Evolutionary conservation across 2,797 vertebrate genomes (phyloP), one percentile per base, ranked within the genome.

Genomic region (Acanthornis magna): DNA sequence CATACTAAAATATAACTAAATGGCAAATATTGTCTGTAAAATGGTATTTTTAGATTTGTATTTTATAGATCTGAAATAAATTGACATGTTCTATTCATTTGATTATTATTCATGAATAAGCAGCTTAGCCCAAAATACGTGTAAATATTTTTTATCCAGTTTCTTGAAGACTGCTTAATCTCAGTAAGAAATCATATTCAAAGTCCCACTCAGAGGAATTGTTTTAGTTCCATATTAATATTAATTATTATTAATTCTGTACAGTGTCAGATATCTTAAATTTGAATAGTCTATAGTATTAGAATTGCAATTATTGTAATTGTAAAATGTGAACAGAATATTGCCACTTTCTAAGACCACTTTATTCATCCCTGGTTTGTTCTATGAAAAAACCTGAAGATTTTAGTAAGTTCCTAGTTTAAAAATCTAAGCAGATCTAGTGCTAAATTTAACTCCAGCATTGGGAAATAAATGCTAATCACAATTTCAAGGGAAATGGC

Each of bases 21-120:
- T 67, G 38, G n/a, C 82, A 58, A 88, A n/a, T 81, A 48, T n/a
- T 82, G 79, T 83, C 73, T 93, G 84, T 92, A 83, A 91, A 85
- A 83, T 89, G 3, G 10, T 93, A 83, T 93, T 94, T 85, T 91
- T 92, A 85, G 72, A 60, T 93, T 45, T 93, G 23, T 81, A 86
- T 91, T 93, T 76, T 93, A 29, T 86, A 84, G 81, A 78, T 82
- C 45, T 94, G 79, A 93, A 95, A 96, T 96, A 94, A 97, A 96
- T 82, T 47, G 6, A 50, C 51, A 77, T 83, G 43, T 88, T 92
- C 60, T 96, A 67, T 51, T 55, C 3, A 54, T 48, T 34, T 86
- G 72, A n/a, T 94, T 84, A 18, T 78, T 36, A 60, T 63, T 91
- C 30, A 67, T 76, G n/a, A 94, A 84, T 51, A 93, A 93, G 85